Percentiles rank a stretch among this genome's conserved stretches.
These are phyloP conservation scores for Cabera pusaria DNA, from an alignment of 2,888 invertebrate species.

Conservation along the genomic window DNA sequence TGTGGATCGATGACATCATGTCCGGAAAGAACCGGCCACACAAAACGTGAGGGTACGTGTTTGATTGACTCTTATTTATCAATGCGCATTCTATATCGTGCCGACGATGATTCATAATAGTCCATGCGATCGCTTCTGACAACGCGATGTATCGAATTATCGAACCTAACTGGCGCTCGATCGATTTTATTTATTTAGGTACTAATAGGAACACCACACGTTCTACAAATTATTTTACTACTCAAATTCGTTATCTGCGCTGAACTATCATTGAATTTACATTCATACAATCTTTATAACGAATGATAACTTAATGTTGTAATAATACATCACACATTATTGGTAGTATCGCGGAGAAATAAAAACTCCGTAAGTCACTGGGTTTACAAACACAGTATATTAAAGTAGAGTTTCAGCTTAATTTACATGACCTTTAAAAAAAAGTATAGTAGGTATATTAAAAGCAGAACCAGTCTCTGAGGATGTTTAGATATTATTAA, in stretches of 20 bases:
- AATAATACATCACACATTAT: too few species aligned
- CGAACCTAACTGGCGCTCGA: slow-evolving; percentile 9
- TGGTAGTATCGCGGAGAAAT: background rate
- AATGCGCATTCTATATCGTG: slow-evolving; percentile 46
- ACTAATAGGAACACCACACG: slow-evolving; percentile 11
- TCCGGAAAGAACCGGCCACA: slow-evolving; percentile 73
- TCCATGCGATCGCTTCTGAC: slow-evolving; percentile 30
- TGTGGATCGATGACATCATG: slow-evolving; percentile 75
- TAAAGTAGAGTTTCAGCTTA: too few species aligned
- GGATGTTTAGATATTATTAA: too few species aligned
- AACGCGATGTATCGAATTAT: slow-evolving; percentile 20
- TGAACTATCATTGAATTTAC: slow-evolving; percentile 19
- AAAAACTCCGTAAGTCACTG: too few species aligned
- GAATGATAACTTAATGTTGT: too few species aligned
- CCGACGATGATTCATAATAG: slow-evolving; percentile 61
- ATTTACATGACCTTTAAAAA: too few species aligned
- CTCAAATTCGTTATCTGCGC: too few species aligned
- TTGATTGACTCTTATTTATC: slow-evolving; percentile 53
- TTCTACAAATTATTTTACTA: slow-evolving; percentile 11
- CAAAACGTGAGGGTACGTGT: slow-evolving; percentile 71
- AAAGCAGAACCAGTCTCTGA: too few species aligned
- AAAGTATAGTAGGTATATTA: too few species aligned
- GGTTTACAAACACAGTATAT: too few species aligned
- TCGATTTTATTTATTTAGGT: slow-evolving; percentile 9
- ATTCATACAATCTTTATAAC: slow-evolving; percentile 16